Percentiles rank a stretch among this genome's conserved stretches.
Conservation (phyloP, 2,797 vertebrate species). For the Malacoraja senta region DNA sequence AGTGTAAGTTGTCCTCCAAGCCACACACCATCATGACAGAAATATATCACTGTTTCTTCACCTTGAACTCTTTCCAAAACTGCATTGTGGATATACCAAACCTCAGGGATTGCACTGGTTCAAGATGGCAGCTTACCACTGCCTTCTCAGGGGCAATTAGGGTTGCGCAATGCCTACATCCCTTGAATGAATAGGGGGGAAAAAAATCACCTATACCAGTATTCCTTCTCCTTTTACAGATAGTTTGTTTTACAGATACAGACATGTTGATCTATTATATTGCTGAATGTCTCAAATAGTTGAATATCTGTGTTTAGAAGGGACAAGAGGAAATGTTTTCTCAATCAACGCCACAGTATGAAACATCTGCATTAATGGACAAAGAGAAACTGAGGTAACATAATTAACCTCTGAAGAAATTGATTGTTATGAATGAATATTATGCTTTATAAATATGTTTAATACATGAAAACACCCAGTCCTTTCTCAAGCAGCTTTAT, state of each 20-base stretch:
- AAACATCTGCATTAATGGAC: slow-evolving; percentile 53
- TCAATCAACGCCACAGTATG: slow-evolving; percentile 58
- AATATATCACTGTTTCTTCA: too few species aligned
- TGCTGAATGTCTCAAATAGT: background rate
- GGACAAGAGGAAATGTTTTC: slow-evolving; percentile 66
- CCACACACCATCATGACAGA: too few species aligned
- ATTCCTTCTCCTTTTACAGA: background rate
- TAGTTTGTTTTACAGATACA: too few species aligned
- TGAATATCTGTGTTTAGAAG: slow-evolving; percentile 53
- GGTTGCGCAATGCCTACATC: too few species aligned
- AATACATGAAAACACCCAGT: background rate
- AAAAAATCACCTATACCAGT: background rate
- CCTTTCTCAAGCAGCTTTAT: too few species aligned
- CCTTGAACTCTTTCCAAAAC: too few species aligned
- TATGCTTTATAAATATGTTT: background rate
- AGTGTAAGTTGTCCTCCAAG: too few species aligned
- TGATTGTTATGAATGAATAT: background rate
- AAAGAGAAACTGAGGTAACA: slow-evolving; percentile 59
- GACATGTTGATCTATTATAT: background rate
- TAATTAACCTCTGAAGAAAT: slow-evolving; percentile 39
- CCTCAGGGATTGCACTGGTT: too few species aligned
- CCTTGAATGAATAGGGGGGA: too few species aligned
- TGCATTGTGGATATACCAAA: too few species aligned
- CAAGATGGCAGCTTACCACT: too few species aligned
- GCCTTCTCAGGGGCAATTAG: too few species aligned